A percentile compares a stretch with the other conserved stretches of the same genome.
Evolutionary conservation across 2,113 vertebrate genomes (phyloP).

Genomic region (Periophthalmus modestus): DNA sequence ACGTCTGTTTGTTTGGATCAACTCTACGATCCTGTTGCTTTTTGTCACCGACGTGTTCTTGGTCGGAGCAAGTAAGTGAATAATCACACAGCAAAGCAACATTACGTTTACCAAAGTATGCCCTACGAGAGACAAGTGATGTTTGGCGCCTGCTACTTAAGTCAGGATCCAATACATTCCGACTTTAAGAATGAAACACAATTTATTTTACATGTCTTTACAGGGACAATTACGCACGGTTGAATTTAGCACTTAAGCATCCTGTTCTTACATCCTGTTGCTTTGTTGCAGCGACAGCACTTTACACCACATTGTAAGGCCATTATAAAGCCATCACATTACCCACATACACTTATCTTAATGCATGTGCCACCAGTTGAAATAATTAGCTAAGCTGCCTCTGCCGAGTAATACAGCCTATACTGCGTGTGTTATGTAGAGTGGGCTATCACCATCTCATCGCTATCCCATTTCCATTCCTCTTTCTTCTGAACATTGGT

Average conservation of each 20-base stretch:
- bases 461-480: not conserved
- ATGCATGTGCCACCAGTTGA: slow-evolving; percentile 13
- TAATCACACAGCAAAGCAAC: not conserved
- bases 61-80: slow-evolving; percentile 90
- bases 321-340: slow-evolving; percentile 1
- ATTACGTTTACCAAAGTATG: not conserved
- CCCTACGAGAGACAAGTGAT: not conserved
- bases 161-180: not conserved
- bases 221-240: not conserved
- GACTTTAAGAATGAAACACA: not conserved
- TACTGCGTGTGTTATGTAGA: not conserved
- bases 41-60: slow-evolving; percentile 89
- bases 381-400: not conserved
- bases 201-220: not conserved
- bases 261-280: not conserved
- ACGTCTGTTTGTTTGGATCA: slow-evolving; percentile 72
- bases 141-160: not conserved
- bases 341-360: not conserved
- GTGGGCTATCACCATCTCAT: not conserved
- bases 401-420: too few species aligned
- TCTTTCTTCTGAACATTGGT: slow-evolving; percentile 34
- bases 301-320: not conserved
- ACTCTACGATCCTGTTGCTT: slow-evolving; percentile 85
- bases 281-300: not conserved
- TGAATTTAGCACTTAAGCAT: not conserved